These are phyloP conservation scores for Lasioglossum zephyrum DNA, from an alignment of 2,888 invertebrate genomes.

Conservation along the genomic window DNA sequence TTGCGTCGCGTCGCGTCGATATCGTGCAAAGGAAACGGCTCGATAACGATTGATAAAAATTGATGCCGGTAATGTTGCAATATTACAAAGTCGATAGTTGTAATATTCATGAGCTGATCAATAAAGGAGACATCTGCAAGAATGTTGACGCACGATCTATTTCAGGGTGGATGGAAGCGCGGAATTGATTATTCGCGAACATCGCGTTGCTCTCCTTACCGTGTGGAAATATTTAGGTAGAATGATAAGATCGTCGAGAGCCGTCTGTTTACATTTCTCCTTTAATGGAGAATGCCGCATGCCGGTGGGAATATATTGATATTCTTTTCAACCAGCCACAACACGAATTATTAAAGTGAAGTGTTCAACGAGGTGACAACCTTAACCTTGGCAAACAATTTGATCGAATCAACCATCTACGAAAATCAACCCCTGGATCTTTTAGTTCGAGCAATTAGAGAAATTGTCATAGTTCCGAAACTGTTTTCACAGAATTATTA, in stretches of 20 bases:
- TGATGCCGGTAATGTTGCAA: neutral
- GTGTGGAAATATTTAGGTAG: slow-evolving; percentile 11
- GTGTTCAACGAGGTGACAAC: neutral
- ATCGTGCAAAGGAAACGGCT: neutral
- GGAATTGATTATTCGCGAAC: slow-evolving; percentile 20
- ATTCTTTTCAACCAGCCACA: neutral
- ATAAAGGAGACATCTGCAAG: neutral
- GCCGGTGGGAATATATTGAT: slow-evolving; percentile 18
- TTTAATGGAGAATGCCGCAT: slow-evolving; percentile 36
- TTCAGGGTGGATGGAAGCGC: neutral
- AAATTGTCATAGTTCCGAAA: neutral
- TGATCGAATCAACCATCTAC: neutral
- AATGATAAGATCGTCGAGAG: slow-evolving; percentile 35
- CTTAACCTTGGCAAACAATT: slow-evolving; percentile 7
- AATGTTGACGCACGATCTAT: slow-evolving; percentile 12
- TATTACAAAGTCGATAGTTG: neutral
- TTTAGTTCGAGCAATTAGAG: neutral
- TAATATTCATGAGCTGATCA: slow-evolving; percentile 11
- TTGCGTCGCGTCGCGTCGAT: neutral
- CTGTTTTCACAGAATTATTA: neutral
- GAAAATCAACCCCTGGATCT: neutral
- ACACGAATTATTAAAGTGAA: neutral
- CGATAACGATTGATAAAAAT: neutral
- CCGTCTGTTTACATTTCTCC: slow-evolving; percentile 23
- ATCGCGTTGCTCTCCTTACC: neutral